phyloP scores from a whole-genome alignment of 2,888 invertebrate species.

The Pogonocherus hispidulus region DNA sequence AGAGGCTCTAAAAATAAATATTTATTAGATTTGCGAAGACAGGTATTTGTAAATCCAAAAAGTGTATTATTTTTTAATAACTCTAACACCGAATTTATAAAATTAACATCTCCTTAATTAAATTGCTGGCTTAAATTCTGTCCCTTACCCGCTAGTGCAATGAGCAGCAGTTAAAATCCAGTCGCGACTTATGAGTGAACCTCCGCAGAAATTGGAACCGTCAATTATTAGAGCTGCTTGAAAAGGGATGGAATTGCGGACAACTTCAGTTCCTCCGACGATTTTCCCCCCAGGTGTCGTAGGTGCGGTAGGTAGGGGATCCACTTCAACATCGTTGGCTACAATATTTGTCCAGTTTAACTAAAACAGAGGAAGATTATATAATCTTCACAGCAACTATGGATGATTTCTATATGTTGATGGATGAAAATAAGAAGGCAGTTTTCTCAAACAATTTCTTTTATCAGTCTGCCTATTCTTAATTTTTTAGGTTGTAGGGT shows the following conservation, averaged over 20 bases:
- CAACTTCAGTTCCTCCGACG: slow-evolving; percentile 7
- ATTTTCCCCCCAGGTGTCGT: background rate
- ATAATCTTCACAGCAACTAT: background rate
- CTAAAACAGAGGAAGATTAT: background rate
- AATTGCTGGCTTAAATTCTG: no score
- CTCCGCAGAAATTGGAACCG: slow-evolving; percentile 7
- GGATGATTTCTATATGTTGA: background rate
- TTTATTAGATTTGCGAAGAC: no score
- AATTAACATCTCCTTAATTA: no score
- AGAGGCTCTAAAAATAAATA: slow-evolving; percentile 28
- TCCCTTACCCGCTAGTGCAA: slow-evolving; percentile 70
- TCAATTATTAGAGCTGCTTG: slow-evolving; percentile 3
- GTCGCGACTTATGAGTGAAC: background rate
- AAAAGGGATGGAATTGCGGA: slow-evolving; percentile 7
- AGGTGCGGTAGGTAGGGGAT: background rate
- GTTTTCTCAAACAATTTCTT: no score
- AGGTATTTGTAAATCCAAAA: no score
- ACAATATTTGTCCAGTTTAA: background rate
- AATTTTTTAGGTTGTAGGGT: no score
- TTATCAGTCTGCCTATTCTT: no score
- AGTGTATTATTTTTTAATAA: no score
- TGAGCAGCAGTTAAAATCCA: slow-evolving; percentile 5
- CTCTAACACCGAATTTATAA: no score
- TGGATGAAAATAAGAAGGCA: no score
- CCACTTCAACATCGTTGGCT: background rate